These are phyloP conservation scores for Ia io DNA, from an alignment of 2,113 vertebrate genomes.

Conservation along the genomic window DNA sequence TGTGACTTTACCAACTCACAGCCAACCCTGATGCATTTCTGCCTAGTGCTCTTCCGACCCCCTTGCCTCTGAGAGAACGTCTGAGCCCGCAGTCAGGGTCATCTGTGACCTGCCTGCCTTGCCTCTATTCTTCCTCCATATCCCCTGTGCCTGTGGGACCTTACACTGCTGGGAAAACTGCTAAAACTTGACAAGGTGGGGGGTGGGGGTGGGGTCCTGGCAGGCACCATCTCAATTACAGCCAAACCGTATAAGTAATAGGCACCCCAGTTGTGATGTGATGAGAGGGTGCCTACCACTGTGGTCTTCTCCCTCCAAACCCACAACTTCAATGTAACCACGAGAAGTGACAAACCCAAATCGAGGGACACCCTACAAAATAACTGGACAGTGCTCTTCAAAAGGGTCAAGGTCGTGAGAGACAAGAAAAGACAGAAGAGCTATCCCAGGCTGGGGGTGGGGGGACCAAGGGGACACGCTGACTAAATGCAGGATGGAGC, in stretches of 20 bases:
- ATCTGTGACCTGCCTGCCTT: no score
- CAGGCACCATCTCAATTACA: accelerated
- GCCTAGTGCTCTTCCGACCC: not conserved
- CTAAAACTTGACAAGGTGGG: not conserved
- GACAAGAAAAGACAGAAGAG: not conserved
- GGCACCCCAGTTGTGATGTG: no score
- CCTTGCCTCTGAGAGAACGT: not conserved
- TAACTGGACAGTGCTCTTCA: not conserved
- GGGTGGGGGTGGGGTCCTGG: not conserved
- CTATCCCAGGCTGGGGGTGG: not conserved
- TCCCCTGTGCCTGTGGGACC: not conserved
- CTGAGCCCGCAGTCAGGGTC: not conserved
- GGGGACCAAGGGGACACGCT: not conserved
- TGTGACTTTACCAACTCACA: not conserved
- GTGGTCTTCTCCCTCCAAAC: not conserved
- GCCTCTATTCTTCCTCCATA: not conserved
- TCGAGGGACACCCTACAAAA: not conserved
- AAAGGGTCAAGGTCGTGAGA: not conserved
- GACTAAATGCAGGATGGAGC: not conserved
- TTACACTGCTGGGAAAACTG: not conserved
- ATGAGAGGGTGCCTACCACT: not conserved
- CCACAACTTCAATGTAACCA: not conserved
- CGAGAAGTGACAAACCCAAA: not conserved
- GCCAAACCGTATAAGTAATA: not conserved
- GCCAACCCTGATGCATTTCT: not conserved